Conservation (phyloP, 2,797 vertebrate species). For the Pteronotus mesoamericanus region DNA sequence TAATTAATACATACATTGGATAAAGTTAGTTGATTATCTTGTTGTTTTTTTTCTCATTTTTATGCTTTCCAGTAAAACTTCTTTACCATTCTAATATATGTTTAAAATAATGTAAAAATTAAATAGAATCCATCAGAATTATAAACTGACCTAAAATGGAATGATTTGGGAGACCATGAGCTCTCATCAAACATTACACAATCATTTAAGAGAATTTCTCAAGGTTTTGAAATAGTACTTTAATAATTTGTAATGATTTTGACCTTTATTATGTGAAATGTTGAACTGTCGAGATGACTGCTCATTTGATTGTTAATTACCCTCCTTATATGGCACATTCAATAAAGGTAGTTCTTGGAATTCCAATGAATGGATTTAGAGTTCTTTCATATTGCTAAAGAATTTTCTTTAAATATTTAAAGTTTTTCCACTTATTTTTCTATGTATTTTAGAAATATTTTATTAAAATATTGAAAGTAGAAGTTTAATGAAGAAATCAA, state of each 20-base stretch:
- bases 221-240: not conserved
- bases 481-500: not conserved
- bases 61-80: not conserved
- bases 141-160: not conserved
- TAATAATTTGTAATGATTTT: constrained; percentile 1
- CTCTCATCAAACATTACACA: not conserved
- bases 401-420: not conserved
- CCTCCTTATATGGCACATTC: not conserved
- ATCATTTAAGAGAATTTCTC: not conserved
- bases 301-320: not conserved
- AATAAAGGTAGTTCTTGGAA: not conserved
- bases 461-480: not conserved
- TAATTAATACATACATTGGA: not conserved
- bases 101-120: not conserved
- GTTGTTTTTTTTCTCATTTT: not conserved
- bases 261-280: not conserved
- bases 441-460: not conserved
- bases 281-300: not conserved
- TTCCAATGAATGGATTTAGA: not conserved
- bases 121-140: not conserved
- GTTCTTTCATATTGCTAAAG: not conserved
- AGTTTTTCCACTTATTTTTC: not conserved
- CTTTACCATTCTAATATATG: not conserved
- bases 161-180: not conserved
- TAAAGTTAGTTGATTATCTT: not conserved